phyloP scores from a whole-genome alignment of 2,888 invertebrate genomes.

The Limenitis camilla region DNA sequence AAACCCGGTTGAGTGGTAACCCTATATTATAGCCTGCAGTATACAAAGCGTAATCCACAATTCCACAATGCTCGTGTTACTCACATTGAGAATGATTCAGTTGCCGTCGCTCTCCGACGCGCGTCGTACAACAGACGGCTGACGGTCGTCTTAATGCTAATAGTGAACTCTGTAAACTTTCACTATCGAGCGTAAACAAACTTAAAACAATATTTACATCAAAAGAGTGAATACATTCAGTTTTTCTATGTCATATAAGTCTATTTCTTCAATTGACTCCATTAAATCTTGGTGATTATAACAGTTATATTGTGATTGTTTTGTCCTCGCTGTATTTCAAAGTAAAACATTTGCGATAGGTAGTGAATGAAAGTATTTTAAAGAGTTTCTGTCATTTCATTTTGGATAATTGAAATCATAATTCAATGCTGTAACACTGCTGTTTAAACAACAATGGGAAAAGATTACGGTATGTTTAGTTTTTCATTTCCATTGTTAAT shows the following conservation, averaged over 20 bases:
- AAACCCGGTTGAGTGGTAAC: too few species aligned
- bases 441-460: slow-evolving; percentile 38
- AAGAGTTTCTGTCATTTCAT: too few species aligned
- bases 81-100: slow-evolving; percentile 17
- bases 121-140: slow-evolving; percentile 14
- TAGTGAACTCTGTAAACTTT: too few species aligned
- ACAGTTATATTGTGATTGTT: too few species aligned
- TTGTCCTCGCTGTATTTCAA: too few species aligned
- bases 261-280: too few species aligned
- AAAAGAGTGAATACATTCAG: slow-evolving; percentile 4
- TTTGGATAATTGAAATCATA: not conserved
- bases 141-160: too few species aligned
- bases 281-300: too few species aligned
- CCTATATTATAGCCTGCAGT: not conserved
- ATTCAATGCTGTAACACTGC: not conserved
- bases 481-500: not conserved
- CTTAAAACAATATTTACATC: slow-evolving; percentile 14
- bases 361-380: too few species aligned
- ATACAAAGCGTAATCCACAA: slow-evolving; percentile 1
- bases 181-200: slow-evolving; percentile 33
- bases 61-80: slow-evolving; percentile 12
- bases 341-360: too few species aligned
- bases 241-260: too few species aligned
- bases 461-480: slow-evolving; percentile 48
- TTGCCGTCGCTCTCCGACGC: slow-evolving; percentile 20